These are phyloP conservation scores for Harmothoe impar DNA, from an alignment of 2,888 invertebrate genomes.

Conservation along the genomic window DNA sequence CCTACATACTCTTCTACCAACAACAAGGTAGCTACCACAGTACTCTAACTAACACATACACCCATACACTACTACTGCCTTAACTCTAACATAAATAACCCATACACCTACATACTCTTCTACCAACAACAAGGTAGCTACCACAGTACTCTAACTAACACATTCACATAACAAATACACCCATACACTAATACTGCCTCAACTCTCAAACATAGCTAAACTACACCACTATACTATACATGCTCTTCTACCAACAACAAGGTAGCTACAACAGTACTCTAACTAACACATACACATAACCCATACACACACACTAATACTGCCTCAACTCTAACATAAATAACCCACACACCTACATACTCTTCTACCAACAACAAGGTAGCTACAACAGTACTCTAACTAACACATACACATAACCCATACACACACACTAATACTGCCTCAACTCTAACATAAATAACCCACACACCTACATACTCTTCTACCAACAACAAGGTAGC, in stretches of 20 bases:
- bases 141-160: not conserved
- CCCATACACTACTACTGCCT: not conserved
- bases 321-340: no score
- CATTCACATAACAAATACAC: not conserved
- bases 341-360: slow-evolving; percentile 87
- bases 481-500: not conserved
- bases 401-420: not conserved
- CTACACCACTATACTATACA: no score
- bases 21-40: slow-evolving; percentile 86
- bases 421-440: not conserved
- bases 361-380: slow-evolving; percentile 87
- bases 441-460: no score
- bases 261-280: not conserved
- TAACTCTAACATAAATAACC: no score
- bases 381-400: not conserved
- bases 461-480: no score
- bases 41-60: not conserved
- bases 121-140: slow-evolving; percentile 86
- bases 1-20: slow-evolving; percentile 87
- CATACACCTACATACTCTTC: slow-evolving; percentile 87
- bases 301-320: no score
- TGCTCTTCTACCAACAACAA: no score
- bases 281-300: no score
- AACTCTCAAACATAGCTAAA: no score
- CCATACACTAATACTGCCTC: not conserved